Base-by-base conservation (phyloP, 2,888 invertebrate species). In the Helobdella robusta region DNA sequence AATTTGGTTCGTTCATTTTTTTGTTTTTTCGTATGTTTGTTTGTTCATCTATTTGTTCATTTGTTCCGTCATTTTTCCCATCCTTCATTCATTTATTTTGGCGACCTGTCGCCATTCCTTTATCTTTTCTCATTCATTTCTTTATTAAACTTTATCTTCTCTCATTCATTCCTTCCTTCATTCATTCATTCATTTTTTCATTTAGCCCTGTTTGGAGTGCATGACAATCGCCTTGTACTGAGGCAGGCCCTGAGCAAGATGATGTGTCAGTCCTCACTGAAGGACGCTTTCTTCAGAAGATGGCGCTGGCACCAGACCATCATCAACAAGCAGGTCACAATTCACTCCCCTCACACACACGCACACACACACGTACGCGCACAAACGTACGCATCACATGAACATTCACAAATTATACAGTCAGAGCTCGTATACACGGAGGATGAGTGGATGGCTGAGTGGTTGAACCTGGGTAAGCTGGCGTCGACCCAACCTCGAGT, bases 121-220 rank as follows among this genome's bases (percentile, higher is more conserved):
- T 44, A 18, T 44, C 44, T 18, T 18, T 44, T 44, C 18, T 44
- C 44, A 44, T 44, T 44, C 11, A 44, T n/a, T n/a, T n/a, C n/a
- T n/a, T n/a, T n/a, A n/a, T n/a, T n/a, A n/a, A n/a, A n/a, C n/a
- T n/a, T n/a, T n/a, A n/a, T n/a, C n/a, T n/a, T n/a, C n/a, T n/a
- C n/a, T n/a, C n/a, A n/a, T n/a, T n/a, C n/a, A n/a, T n/a, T 18
- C 20, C 34, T 28, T 58, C 2, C 2, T 2, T 32, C 20, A 32
- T 28, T 58, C 34, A 34, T 18, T 58, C 28, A 32, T 34, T 18
- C 15, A 23, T 5, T 2, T 35, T 52, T 35, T 54, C 36, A 58
- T 52, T 3, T 84, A 73, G 89, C 88, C 0, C 89, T 90, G 79
- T 90, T 89, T 84, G 91, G 91, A 11, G 89, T 90, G 77, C 89